phyloP scores from a whole-genome alignment of 2,797 vertebrate species.

The Furcifer pardalis region DNA sequence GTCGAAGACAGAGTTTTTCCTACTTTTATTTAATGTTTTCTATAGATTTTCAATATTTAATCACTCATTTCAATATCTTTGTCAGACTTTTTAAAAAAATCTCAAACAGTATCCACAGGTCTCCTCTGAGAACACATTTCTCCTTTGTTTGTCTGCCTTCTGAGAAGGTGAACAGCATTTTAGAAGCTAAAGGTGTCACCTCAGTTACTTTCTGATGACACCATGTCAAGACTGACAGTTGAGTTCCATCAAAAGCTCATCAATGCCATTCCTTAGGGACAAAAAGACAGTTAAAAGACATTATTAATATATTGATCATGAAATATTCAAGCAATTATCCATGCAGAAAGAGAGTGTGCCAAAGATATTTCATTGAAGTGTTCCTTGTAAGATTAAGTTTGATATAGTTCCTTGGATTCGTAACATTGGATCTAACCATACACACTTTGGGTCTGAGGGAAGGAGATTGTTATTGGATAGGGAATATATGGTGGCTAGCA shows the following conservation, averaged over 20 bases:
- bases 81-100: conserved; percentile 38
- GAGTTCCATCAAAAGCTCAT: conserved; percentile 46
- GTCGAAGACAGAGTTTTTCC: conserved; percentile 39
- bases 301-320: conserved; percentile 64
- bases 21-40: conserved; percentile 54
- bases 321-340: conserved; percentile 67
- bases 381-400: conserved; percentile 38
- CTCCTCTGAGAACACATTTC: conserved; percentile 47
- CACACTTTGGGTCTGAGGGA: not conserved
- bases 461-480: not conserved
- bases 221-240: conserved; percentile 51
- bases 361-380: conserved; percentile 45
- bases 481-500: not conserved
- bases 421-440: not conserved
- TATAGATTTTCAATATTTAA: conserved; percentile 58
- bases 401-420: conserved; percentile 8
- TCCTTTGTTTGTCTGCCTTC: conserved; percentile 35
- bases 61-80: conserved; percentile 63
- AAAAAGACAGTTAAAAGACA: conserved; percentile 58
- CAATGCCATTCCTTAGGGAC: conserved; percentile 53
- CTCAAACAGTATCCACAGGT: conserved; percentile 28
- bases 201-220: conserved; percentile 51
- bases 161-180: conserved; percentile 52
- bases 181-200: conserved; percentile 22
- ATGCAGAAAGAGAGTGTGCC: conserved; percentile 30